These are phyloP conservation scores for Auanema sp. DNA, from an alignment of 2,888 invertebrate species.

Conservation along the genomic window DNA sequence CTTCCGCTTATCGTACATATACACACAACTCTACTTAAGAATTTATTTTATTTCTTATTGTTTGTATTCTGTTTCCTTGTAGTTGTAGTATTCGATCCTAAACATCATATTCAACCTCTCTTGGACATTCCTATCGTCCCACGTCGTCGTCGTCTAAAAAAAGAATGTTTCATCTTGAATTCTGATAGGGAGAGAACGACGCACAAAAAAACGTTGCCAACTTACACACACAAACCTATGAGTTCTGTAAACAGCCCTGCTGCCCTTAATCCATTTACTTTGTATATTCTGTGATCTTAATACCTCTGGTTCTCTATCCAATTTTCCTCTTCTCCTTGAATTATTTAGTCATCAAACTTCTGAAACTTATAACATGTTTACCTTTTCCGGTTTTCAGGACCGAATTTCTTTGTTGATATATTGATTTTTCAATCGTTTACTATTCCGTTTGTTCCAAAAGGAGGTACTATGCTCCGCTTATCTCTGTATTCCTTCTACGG, in stretches of 20 bases:
- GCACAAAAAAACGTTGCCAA: not conserved
- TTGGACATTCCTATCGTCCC: not conserved
- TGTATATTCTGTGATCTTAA: not conserved
- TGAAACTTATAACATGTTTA: not conserved
- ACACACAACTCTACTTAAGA: no score
- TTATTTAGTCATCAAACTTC: not conserved
- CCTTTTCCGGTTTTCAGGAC: slow-evolving; percentile 4
- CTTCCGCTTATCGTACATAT: no score
- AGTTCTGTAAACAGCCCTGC: not conserved
- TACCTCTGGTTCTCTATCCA: not conserved
- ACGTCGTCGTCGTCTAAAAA: not conserved
- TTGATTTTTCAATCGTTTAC: no score
- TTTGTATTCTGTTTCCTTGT: no score
- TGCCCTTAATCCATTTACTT: not conserved
- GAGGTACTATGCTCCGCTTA: no score
- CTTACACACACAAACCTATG: not conserved
- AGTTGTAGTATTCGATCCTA: no score
- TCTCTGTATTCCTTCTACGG: no score
- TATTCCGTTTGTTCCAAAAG: no score
- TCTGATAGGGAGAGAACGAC: not conserved
- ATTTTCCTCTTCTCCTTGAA: slow-evolving; percentile 1
- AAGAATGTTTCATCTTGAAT: not conserved
- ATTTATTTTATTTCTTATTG: no score
- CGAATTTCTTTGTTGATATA: no score
- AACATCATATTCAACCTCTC: no score